Evolutionary conservation across 2,113 vertebrate genomes (phyloP).

Genomic region (Anser cygnoides): DNA sequence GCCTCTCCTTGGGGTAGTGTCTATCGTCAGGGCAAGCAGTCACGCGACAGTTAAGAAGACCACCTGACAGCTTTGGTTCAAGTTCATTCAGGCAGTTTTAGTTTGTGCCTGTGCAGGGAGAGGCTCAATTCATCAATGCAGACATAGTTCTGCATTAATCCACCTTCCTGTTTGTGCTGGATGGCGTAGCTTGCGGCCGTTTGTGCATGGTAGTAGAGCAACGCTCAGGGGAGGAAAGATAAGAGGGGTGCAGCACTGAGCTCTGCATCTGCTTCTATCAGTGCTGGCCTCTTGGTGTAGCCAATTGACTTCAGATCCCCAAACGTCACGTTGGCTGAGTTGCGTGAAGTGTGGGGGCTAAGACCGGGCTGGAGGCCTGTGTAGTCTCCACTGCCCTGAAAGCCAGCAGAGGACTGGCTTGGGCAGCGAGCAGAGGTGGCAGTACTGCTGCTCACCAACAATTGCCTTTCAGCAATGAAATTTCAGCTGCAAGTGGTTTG

Average conservation of each 20-base stretch:
- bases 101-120: neutral
- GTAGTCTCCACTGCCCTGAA: neutral
- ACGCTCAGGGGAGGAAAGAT: neutral
- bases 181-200: neutral
- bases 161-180: neutral
- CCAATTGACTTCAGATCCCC: neutral
- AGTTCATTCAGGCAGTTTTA: neutral
- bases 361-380: neutral
- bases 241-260: neutral
- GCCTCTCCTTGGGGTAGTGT: neutral
- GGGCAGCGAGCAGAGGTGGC: neutral
- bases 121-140: neutral
- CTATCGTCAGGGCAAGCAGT: neutral
- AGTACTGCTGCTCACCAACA: neutral
- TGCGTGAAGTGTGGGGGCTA: neutral
- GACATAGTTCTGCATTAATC: neutral
- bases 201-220: neutral
- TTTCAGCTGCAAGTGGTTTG: neutral
- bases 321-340: neutral
- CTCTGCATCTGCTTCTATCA: neutral
- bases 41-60: neutral
- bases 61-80: neutral
- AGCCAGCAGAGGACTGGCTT: neutral
- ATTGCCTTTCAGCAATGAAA: neutral
- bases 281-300: neutral